phyloP scores from a whole-genome alignment of 1,140 invertebrate genomes.

The Gerris buenoi region DNA sequence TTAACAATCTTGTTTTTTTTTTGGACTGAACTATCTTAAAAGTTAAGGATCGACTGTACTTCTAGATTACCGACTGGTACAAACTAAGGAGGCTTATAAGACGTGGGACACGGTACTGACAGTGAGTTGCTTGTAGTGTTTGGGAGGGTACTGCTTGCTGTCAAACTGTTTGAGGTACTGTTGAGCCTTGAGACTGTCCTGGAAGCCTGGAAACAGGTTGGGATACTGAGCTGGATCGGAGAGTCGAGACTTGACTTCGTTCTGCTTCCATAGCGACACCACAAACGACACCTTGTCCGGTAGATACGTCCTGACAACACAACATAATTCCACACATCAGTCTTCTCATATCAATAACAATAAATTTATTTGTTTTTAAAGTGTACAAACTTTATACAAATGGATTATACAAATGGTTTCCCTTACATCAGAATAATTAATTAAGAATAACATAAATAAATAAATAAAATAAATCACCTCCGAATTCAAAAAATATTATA shows the following conservation, averaged over 20 bases:
- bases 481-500: background rate
- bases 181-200: conserved; percentile 60
- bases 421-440: too few species aligned
- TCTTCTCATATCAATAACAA: background rate
- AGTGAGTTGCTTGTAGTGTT: background rate
- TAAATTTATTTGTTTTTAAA: too few species aligned
- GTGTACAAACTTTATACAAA: background rate
- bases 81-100: too few species aligned
- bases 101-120: too few species aligned
- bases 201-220: conserved; percentile 84
- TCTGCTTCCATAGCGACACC: conserved; percentile 67
- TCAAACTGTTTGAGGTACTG: conserved; percentile 34
- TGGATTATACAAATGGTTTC: background rate
- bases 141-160: background rate
- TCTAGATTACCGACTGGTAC: too few species aligned
- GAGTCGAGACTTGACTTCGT: conserved; percentile 52
- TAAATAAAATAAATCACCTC: background rate
- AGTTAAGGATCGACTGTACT: too few species aligned
- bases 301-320: conserved; percentile 76
- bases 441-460: too few species aligned
- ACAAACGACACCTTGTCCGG: conserved; percentile 76
- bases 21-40: too few species aligned
- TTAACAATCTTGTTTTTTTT: too few species aligned
- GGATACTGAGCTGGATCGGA: conserved; percentile 92
- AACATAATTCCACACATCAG: conserved; percentile 12